Evolutionary conservation across 2,888 invertebrate species (phyloP), one percentile per base, ranked within the genome.

Genomic region (Athrips mouffetella): DNA sequence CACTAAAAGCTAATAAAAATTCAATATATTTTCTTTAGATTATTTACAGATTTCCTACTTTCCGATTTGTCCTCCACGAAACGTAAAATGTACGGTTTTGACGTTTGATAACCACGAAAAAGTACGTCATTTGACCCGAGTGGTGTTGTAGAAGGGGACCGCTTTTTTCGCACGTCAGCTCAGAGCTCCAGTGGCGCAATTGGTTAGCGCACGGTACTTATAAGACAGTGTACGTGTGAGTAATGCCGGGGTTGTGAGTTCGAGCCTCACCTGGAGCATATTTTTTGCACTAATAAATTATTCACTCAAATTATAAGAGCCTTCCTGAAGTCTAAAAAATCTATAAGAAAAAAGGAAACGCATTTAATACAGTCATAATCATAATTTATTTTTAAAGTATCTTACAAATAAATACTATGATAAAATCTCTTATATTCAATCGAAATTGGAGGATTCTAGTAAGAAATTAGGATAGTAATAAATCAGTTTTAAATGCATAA

Each of bases 181-280:
- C 71, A 71, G 66, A 89, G 96, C 96, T 95, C 96, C 96, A 96
- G 97, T 98, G 97, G 97, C 97, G 97, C 97, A 98, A 97, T 97
- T 96, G 97, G 97, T 97, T 97, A 98, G 97, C 97, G 97, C 97
- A 97, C 97, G 97, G 97, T 98, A 97, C 97, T 98, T 98, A 98
- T 98, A 96, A 93, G 94, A 92, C 97, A 97, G 97, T 97, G 91
- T 92, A 91, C 92, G 93, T 85, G 83, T 95, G 95, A 96, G 97
- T 93, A 76, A 97, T 97, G 97, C 96, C 96, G 96, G 96, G 96
- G 97, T 97, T 97, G 96, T 95, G 97, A 97, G 97, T 97, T 97
- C 97, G 97, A 97, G 96, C 97, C 97, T 97, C 97, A 96, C 96
- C 96, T 95, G 95, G 96, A 94, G 96, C 95, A 96, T 83, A 79